Percentiles rank a stretch among this genome's conserved stretches.
phyloP scores from a whole-genome alignment of 2,113 vertebrate species.

The Ploceus nigricollis region DNA sequence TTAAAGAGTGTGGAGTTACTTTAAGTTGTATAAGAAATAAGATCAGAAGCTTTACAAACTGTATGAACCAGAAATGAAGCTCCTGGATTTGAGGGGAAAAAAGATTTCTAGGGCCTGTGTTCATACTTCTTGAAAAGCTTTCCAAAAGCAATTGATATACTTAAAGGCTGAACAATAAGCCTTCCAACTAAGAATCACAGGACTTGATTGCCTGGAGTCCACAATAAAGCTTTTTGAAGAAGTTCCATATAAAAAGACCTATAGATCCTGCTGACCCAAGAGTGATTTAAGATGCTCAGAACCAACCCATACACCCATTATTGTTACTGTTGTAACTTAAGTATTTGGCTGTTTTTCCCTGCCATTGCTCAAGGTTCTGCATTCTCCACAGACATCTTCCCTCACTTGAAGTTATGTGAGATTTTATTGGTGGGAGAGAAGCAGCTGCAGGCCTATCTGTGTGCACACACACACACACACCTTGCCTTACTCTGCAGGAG shows the following conservation, averaged over 20 bases:
- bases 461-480: neutral
- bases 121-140: neutral
- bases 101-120: neutral
- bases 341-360: neutral
- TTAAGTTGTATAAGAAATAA: neutral
- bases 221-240: neutral
- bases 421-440: neutral
- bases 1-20: neutral
- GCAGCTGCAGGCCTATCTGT: neutral
- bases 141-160: neutral
- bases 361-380: neutral
- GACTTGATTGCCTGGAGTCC: neutral
- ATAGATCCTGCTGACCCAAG: neutral
- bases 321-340: neutral
- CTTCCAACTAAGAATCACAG: neutral
- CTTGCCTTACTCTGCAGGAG: neutral
- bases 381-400: neutral
- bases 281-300: neutral
- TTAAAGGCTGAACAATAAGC: neutral
- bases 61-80: neutral
- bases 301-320: neutral
- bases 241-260: neutral
- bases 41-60: neutral
- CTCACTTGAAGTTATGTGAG: neutral
- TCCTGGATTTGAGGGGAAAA: neutral